These are phyloP conservation scores for Stylophora pistillata DNA, from an alignment of 64 coral and sea anemone species.

Conservation along the genomic window DNA sequence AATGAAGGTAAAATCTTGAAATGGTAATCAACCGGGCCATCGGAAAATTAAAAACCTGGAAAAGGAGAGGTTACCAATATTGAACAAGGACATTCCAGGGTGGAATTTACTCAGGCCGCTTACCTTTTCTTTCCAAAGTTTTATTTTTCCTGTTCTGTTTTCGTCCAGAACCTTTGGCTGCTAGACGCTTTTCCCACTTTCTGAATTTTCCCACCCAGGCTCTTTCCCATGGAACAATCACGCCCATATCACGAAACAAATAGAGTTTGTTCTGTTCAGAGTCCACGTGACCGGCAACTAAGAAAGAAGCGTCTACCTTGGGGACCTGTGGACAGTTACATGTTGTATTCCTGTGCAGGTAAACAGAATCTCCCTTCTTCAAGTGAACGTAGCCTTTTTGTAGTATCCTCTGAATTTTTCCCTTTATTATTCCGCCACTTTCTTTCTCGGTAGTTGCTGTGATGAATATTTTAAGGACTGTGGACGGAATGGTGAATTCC, in stretches of 20 bases:
- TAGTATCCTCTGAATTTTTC: slow-evolving; percentile 5
- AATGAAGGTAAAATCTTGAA: no score
- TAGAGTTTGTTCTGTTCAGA: not conserved
- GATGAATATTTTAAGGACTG: slow-evolving; percentile 27
- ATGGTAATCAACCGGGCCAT: no score
- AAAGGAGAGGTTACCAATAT: not conserved
- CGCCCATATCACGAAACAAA: not conserved
- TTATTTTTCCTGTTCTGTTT: not conserved
- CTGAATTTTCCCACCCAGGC: slow-evolving; percentile 24
- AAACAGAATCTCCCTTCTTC: slow-evolving; percentile 22
- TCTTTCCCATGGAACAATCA: slow-evolving; percentile 26
- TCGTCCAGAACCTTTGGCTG: not conserved
- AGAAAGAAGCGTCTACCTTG: not conserved
- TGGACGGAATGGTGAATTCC: not conserved
- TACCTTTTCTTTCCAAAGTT: slow-evolving; percentile 29
- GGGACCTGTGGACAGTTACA: slow-evolving; percentile 29
- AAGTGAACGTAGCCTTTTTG: slow-evolving; percentile 8
- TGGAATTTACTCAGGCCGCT: not conserved
- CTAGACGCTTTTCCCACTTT: slow-evolving; percentile 19
- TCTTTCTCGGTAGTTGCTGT: not conserved
- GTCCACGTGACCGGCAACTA: slow-evolving; percentile 21
- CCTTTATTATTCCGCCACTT: not conserved
- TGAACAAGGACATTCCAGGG: not conserved
- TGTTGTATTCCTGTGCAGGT: slow-evolving; percentile 5
- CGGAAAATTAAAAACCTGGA: no score